phyloP scores from a whole-genome alignment of 2,797 vertebrate species.

The Myotis planiceps region DNA sequence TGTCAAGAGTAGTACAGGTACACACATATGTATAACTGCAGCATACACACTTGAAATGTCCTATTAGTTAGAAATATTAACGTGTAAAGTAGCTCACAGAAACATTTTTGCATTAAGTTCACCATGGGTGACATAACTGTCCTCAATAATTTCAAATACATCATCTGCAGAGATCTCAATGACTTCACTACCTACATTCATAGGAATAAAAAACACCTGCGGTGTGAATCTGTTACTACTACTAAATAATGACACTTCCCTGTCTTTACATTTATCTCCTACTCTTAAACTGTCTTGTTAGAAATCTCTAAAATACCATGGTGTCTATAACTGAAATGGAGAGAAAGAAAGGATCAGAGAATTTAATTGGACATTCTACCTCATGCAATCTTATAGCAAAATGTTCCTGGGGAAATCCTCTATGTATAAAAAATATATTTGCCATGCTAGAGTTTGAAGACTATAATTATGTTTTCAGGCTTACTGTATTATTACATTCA shows the following conservation, averaged over 20 bases:
- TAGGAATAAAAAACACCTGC: conserved; percentile 33
- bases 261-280: conserved; percentile 56
- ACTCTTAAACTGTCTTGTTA: conserved; percentile 40
- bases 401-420: conserved; percentile 52
- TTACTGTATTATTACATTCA: conserved; percentile 60
- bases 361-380: conserved; percentile 57
- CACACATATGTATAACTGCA: neutral
- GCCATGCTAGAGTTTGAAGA: conserved; percentile 8
- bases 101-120: conserved; percentile 73
- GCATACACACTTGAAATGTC: conserved; percentile 31
- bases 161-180: neutral
- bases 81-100: neutral
- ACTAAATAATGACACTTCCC: neutral
- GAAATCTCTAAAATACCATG: conserved; percentile 46
- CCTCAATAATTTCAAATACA: neutral
- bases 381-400: conserved; percentile 11
- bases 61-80: conserved; percentile 75
- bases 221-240: neutral
- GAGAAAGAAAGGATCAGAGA: neutral
- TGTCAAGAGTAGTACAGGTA: neutral
- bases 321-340: neutral
- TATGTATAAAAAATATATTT: neutral
- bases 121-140: conserved; percentile 66
- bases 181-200: neutral
- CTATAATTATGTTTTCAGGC: conserved; percentile 67